Evolutionary conservation across 2,797 vertebrate genomes (phyloP).

Genomic region (Pseudomugil gertrudae): DNA sequence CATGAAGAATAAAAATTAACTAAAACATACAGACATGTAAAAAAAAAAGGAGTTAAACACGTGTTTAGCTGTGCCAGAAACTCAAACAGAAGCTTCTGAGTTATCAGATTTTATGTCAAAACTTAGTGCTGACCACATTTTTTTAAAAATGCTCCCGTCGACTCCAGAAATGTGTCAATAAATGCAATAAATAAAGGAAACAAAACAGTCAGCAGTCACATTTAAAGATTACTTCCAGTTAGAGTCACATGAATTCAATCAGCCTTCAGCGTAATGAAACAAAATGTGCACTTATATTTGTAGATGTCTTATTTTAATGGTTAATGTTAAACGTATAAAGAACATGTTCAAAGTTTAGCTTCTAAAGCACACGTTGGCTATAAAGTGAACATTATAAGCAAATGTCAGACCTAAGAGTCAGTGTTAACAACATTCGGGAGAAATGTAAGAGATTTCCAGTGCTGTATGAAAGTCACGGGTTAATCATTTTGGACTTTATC

Average conservation of each 20-base stretch:
- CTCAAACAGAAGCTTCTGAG: not conserved
- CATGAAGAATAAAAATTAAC: not conserved
- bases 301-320: not conserved
- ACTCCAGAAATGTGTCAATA: constrained; percentile 28
- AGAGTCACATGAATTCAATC: constrained; percentile 21
- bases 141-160: constrained; percentile 14
- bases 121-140: constrained; percentile 8
- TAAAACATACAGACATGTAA: not conserved
- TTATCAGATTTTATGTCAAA: constrained; percentile 30
- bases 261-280: constrained; percentile 3
- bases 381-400: not conserved
- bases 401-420: constrained; percentile 5
- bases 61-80: not conserved
- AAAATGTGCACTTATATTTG: constrained; percentile 15
- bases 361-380: constrained; percentile 2
- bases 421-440: constrained; percentile 22
- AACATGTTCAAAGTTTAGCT: constrained; percentile 3
- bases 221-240: constrained; percentile 1
- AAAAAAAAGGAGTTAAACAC: not conserved
- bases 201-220: not conserved
- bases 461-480: constrained; percentile 35
- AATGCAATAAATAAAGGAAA: not conserved
- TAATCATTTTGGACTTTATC: constrained; percentile 38
- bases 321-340: constrained; percentile 10
- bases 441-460: constrained; percentile 8